Evolutionary conservation across 2,797 vertebrate genomes (phyloP).

Genomic region (Microchirus variegatus): DNA sequence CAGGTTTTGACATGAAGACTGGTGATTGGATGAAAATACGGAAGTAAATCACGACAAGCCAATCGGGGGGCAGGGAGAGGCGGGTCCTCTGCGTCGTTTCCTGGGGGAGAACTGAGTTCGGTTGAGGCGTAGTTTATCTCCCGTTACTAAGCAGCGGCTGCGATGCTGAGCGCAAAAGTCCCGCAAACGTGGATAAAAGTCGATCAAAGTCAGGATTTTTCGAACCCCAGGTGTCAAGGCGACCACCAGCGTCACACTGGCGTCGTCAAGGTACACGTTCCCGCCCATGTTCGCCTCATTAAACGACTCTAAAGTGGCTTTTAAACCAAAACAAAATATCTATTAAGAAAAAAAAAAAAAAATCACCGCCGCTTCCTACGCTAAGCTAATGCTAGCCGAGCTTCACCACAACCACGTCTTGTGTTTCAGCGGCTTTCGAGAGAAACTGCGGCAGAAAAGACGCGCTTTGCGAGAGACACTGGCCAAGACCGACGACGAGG

Average conservation of each 20-base stretch:
- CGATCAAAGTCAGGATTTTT: neutral
- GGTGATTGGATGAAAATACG: neutral
- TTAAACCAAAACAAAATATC: no score
- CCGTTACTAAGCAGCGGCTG: conserved; percentile 81
- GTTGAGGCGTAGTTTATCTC: conserved; percentile 69
- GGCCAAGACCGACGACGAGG: conserved; percentile 60
- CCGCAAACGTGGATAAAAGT: no score
- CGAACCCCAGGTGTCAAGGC: neutral
- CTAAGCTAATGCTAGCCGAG: neutral
- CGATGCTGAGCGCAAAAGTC: no score
- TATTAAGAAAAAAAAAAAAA: no score
- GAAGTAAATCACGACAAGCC: neutral
- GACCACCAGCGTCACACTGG: conserved; percentile 34
- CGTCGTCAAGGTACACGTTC: conserved; percentile 53
- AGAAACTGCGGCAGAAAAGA: conserved; percentile 75
- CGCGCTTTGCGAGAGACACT: conserved; percentile 73
- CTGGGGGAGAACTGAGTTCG: conserved; percentile 66
- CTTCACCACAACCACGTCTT: neutral
- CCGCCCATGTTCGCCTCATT: rapidly evolving
- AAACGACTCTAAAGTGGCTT: neutral
- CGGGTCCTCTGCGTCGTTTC: no score
- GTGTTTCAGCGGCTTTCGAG: conserved; percentile 70
- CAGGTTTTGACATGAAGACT: neutral
- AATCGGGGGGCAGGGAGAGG: no score
- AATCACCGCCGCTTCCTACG: neutral